phyloP scores from a whole-genome alignment of 2,888 invertebrate species.

The Nemoura dubitans region DNA sequence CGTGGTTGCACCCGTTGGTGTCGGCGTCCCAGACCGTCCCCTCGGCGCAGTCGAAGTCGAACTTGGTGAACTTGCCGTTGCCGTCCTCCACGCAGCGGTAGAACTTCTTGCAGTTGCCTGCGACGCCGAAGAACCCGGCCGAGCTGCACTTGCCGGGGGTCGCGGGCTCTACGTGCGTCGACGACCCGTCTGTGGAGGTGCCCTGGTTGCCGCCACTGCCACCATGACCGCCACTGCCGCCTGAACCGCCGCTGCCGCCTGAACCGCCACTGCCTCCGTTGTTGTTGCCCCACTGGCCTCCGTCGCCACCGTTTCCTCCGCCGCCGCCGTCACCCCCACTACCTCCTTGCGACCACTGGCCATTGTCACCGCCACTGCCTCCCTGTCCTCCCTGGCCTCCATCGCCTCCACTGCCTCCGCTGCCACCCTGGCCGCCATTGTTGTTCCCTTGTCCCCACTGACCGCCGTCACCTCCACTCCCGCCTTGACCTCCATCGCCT shows the following conservation, averaged over 20 bases:
- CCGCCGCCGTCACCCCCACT: too few relatives aligned
- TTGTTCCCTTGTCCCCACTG: constrained; percentile 46
- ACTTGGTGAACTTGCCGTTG: constrained; percentile 68
- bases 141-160: constrained; percentile 59
- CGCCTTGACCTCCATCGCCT: constrained; percentile 48
- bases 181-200: background rate
- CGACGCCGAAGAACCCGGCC: constrained; percentile 73
- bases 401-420: constrained; percentile 50
- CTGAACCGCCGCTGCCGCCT: constrained; percentile 50
- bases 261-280: constrained; percentile 51
- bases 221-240: constrained; percentile 47
- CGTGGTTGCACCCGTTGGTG: constrained; percentile 76
- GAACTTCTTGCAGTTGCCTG: constrained; percentile 70
- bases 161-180: constrained; percentile 48
- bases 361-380: constrained; percentile 41
- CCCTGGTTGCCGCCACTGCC: constrained; percentile 35
- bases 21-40: constrained; percentile 82
- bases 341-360: constrained; percentile 52
- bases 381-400: constrained; percentile 43
- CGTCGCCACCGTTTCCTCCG: background rate
- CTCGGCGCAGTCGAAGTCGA: constrained; percentile 77
- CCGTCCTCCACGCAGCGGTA: constrained; percentile 73
- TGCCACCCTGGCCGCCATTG: constrained; percentile 41
- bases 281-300: constrained; percentile 23
- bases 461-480: constrained; percentile 34